phyloP scores from a whole-genome alignment of 2,888 invertebrate genomes.

The Allolobophora icterica region DNA sequence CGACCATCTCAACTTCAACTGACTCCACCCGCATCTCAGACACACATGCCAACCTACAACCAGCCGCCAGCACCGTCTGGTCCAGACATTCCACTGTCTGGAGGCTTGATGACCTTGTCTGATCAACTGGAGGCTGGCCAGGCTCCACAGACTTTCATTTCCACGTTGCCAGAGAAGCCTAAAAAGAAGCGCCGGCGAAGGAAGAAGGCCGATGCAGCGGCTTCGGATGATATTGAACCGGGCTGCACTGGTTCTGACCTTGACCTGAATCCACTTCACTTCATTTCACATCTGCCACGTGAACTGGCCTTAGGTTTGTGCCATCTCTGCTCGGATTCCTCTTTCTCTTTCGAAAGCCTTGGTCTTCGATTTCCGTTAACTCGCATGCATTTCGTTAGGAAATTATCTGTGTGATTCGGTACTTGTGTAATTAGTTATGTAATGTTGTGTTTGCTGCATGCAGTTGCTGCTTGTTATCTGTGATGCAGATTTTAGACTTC shows the following conservation, averaged over 20 bases:
- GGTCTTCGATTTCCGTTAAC: not conserved
- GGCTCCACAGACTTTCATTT: not conserved
- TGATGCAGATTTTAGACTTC: not conserved
- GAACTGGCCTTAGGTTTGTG: conserved; percentile 22
- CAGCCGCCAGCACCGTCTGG: not conserved
- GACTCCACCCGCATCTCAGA: not conserved
- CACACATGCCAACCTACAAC: not conserved
- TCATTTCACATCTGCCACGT: not conserved
- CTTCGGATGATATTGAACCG: not conserved
- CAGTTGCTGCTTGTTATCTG: not conserved
- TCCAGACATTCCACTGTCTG: not conserved
- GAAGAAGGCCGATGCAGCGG: conserved; percentile 21
- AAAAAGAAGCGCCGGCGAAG: conserved; percentile 31
- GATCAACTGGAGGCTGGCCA: not conserved
- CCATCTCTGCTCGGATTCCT: not conserved
- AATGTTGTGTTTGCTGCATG: conserved; percentile 17
- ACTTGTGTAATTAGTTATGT: not conserved
- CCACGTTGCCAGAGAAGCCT: conserved; percentile 4
- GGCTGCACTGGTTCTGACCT: conserved; percentile 10
- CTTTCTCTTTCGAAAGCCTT: not conserved
- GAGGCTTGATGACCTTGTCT: not conserved
- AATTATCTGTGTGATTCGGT: not conserved
- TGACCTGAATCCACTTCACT: conserved; percentile 23
- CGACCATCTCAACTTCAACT: not conserved
- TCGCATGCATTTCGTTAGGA: not conserved